Evolutionary conservation across 2,113 vertebrate genomes (phyloP).

Genomic region (Epinephelus moara): DNA sequence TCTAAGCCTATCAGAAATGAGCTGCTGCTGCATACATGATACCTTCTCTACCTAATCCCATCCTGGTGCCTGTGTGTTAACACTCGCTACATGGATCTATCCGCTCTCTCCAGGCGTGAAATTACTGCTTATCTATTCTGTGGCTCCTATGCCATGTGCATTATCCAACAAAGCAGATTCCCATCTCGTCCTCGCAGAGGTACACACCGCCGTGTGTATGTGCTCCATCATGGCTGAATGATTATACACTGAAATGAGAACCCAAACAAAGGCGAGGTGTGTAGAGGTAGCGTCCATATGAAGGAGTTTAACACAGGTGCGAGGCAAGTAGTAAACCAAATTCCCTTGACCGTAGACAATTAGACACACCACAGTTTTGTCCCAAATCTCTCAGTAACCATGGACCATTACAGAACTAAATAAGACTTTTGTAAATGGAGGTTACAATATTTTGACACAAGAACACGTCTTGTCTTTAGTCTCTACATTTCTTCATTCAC

Average conservation of each 20-base stretch:
- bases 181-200: slow-evolving; percentile 32
- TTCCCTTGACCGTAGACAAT: neutral
- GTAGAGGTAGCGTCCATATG: slow-evolving; percentile 1
- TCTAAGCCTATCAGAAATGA: neutral
- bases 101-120: slow-evolving; percentile 62
- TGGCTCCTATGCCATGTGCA: slow-evolving; percentile 31
- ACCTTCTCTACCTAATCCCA: slow-evolving; percentile 38
- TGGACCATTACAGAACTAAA: too few species aligned
- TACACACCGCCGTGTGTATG: slow-evolving; percentile 4
- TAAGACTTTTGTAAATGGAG: neutral
- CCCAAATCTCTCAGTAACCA: neutral
- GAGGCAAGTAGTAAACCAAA: slow-evolving; percentile 11
- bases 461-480: neutral
- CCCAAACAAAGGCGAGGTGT: slow-evolving; percentile 24
- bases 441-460: neutral
- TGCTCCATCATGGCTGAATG: slow-evolving; percentile 44
- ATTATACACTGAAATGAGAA: slow-evolving; percentile 25
- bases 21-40: slow-evolving; percentile 9
- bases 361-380: neutral
- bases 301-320: slow-evolving; percentile 1
- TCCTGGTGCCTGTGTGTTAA: slow-evolving; percentile 27
- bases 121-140: slow-evolving; percentile 65
- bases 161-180: slow-evolving; percentile 65
- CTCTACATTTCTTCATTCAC: too few species aligned
- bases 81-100: slow-evolving; percentile 38